Evolutionary conservation across 2,888 invertebrate species (phyloP), one percentile per base, ranked within the genome.

Genomic region (Cryptocephalus primarius): DNA sequence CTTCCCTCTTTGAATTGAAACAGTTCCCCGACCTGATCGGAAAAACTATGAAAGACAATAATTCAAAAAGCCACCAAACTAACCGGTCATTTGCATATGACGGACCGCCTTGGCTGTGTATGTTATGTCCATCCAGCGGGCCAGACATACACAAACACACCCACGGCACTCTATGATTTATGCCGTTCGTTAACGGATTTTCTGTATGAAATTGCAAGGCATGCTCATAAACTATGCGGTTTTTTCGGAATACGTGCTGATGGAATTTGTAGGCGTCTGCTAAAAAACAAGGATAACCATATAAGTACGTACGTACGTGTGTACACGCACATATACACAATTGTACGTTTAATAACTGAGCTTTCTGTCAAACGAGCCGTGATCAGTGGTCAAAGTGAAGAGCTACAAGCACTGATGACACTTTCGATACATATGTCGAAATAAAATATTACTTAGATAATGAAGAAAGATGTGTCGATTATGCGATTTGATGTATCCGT

Each of bases 141-240:
- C n/a, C 36, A 12, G n/a, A 53, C 51, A 11, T 45, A 46, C 52
- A 45, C 48, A 48, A 49, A 51, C 47, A 49, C 52, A 55, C 53
- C 55, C 58, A 56, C 55, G 43, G 51, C 43, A 40, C 47, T 45
- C 43, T 54, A 55, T 56, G 55, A 58, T 59, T 59, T 58, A 59
- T 56, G 47, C 50, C 50, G 48, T 56, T 58, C 52, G 55, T 57
- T 58, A 56, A 56, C 52, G 53, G 55, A 56, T 55, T 56, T 44
- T 43, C 40, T 40, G 42, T 47, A 46, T 38, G 22, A 39, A 48
- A 46, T 46, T 44, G 50, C 33, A 36, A 36, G 12, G 36, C 36
- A 36, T 36, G 36, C 36, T 12, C 36, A 12, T 36, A 36, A 36
- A 36, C 36, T 11, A 36, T 39, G 33, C 32, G 12, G 13, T 43